These are phyloP conservation scores for Drosophila repletoides DNA, from an alignment of 1,140 invertebrate genomes.

Conservation along the genomic window DNA sequence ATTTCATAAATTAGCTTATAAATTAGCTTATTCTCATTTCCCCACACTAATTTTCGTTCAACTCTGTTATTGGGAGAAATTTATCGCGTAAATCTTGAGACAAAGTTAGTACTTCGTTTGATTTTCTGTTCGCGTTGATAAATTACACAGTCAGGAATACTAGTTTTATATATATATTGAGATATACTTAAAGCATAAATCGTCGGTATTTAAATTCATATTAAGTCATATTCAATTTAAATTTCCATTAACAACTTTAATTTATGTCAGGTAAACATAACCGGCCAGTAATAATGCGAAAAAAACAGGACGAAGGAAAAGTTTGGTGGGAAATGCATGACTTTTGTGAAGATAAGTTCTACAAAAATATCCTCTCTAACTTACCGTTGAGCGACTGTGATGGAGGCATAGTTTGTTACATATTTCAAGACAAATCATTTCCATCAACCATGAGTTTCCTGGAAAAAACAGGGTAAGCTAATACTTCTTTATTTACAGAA, in stretches of 20 bases:
- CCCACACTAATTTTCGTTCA: no score
- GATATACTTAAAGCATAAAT: neutral
- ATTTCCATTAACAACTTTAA: no score
- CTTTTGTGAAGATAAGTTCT: constrained; percentile 83
- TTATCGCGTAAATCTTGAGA: no score
- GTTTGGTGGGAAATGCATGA: constrained; percentile 93
- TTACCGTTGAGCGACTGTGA: constrained; percentile 86
- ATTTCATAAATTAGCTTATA: no score
- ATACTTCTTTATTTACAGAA: constrained; percentile 32
- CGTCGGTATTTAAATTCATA: neutral
- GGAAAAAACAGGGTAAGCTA: constrained; percentile 93
- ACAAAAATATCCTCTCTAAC: constrained; percentile 83
- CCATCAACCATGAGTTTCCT: constrained; percentile 94
- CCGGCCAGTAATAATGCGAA: constrained; percentile 49
- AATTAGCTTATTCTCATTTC: no score
- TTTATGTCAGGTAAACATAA: constrained; percentile 31
- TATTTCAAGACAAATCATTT: constrained; percentile 96
- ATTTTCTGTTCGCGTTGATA: no score
- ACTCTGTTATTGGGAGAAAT: no score
- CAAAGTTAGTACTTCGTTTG: no score
- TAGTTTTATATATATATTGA: neutral
- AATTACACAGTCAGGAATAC: no score
- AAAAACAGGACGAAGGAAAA: constrained; percentile 71
- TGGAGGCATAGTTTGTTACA: constrained; percentile 88
- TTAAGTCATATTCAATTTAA: neutral